These are phyloP conservation scores for Pollenia griseotomentosa DNA, from an alignment of 2,888 invertebrate species.

Conservation along the genomic window DNA sequence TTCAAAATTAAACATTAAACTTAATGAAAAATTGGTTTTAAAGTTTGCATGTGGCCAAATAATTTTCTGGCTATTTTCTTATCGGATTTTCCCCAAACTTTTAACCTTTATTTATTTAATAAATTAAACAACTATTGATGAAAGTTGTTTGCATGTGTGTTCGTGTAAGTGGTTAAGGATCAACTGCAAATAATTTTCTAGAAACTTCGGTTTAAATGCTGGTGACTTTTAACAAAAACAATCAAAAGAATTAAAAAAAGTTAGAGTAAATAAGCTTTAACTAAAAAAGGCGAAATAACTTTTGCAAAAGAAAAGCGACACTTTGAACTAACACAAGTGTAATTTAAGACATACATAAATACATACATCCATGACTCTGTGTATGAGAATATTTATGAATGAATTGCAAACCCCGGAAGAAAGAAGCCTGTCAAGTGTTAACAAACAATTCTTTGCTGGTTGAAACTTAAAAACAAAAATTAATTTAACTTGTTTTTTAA, in stretches of 20 bases:
- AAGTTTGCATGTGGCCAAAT: not conserved
- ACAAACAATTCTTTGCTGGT: constrained; percentile 36
- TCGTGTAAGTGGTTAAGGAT: constrained; percentile 62
- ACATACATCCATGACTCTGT: not conserved
- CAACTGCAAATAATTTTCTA: constrained; percentile 57
- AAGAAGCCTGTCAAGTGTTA: constrained; percentile 70
- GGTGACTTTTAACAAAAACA: constrained; percentile 38
- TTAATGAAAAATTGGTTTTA: not conserved
- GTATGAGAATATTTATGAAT: constrained; percentile 41
- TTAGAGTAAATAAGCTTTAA: constrained; percentile 37
- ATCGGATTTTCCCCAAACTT: not conserved
- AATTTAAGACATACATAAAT: not conserved
- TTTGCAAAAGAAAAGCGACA: constrained; percentile 31
- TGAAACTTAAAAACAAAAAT: constrained; percentile 32
- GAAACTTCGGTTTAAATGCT: constrained; percentile 51
- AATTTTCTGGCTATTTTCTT: not conserved
- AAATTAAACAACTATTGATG: constrained; percentile 33
- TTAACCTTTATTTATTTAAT: constrained; percentile 64
- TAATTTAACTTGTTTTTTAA: constrained; percentile 66
- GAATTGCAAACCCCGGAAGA: constrained; percentile 53
- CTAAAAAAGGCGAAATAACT: constrained; percentile 21
- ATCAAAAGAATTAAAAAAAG: not conserved
- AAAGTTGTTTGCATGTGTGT: constrained; percentile 37
- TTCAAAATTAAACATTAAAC: not conserved
- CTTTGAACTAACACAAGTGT: not conserved